Percentiles rank a stretch among this genome's conserved stretches.
Evolutionary conservation across 2,113 vertebrate genomes (phyloP).

Genomic region (Pterophyllum scalare): DNA sequence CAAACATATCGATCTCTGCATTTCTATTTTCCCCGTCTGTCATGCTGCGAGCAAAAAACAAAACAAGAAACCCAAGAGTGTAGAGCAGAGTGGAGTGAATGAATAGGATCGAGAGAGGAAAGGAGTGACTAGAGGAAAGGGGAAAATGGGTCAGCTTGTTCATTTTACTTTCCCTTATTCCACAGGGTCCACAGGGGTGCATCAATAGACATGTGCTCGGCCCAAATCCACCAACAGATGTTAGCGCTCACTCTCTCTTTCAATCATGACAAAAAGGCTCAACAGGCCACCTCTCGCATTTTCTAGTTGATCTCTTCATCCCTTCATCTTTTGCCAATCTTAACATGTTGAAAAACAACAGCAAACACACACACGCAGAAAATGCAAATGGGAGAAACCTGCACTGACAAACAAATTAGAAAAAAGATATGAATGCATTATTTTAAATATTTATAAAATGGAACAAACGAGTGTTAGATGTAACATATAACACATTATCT

Average conservation of each 20-base stretch:
- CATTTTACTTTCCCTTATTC: slow-evolving; percentile 66
- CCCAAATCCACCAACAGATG: slow-evolving; percentile 77
- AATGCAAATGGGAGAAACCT: slow-evolving; percentile 1
- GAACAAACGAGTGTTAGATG: slow-evolving; percentile 11
- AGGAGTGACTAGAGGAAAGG: slow-evolving; percentile 10
- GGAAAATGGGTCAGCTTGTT: slow-evolving; percentile 75
- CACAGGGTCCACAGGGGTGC: slow-evolving; percentile 57
- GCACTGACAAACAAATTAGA: background rate
- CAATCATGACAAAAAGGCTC: slow-evolving; percentile 64
- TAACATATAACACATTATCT: slow-evolving; percentile 26
- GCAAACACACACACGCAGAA: background rate
- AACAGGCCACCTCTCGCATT: slow-evolving; percentile 43
- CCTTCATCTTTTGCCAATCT: slow-evolving; percentile 16
- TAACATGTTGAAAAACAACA: slow-evolving; percentile 4
- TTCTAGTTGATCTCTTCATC: slow-evolving; percentile 38
- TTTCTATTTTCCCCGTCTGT: slow-evolving; percentile 19
- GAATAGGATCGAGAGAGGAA: slow-evolving; percentile 9
- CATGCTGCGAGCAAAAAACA: background rate
- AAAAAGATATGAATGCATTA: slow-evolving; percentile 13
- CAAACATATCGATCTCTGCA: background rate
- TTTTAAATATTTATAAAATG: slow-evolving; percentile 19
- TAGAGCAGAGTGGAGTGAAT: background rate
- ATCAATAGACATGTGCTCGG: slow-evolving; percentile 67
- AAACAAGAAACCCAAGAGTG: background rate
- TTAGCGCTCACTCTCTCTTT: slow-evolving; percentile 66